Evolutionary conservation across 2,113 vertebrate genomes (phyloP).

Genomic region (Macrotis lagotis): DNA sequence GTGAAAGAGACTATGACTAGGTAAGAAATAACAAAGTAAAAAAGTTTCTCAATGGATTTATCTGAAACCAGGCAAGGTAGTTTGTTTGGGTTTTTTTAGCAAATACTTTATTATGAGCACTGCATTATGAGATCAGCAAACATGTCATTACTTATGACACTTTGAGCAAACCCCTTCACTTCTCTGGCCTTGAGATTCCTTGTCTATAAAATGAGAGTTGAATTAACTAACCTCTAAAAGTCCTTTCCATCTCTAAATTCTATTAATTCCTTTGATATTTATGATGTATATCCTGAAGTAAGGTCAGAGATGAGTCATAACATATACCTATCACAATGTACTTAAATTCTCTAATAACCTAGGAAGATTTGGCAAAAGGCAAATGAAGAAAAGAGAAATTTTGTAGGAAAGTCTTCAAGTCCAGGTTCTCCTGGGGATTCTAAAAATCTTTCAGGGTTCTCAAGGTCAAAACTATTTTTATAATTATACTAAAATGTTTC

Average conservation of each 20-base stretch:
- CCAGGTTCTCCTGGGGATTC: not conserved
- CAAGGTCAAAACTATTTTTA: not conserved
- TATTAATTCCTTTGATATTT: not conserved
- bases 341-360: slow-evolving; percentile 9
- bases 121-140: not conserved
- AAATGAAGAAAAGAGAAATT: not conserved
- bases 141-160: not conserved
- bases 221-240: not conserved
- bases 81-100: not conserved
- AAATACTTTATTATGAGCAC: not conserved
- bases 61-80: not conserved
- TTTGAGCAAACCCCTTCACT: not conserved
- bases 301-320: not conserved
- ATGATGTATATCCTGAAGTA: not conserved
- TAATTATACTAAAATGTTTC: not conserved
- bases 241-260: not conserved
- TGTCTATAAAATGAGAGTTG: not conserved
- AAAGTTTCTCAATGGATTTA: not conserved
- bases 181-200: not conserved
- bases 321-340: not conserved
- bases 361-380: not conserved
- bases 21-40: not conserved
- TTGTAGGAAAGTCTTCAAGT: not conserved
- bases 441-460: not conserved
- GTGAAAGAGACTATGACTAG: not conserved